Percentiles rank a stretch among this genome's conserved stretches.
phyloP scores from a whole-genome alignment of 2,888 invertebrate species.

The Lasioglossum zephyrum region DNA sequence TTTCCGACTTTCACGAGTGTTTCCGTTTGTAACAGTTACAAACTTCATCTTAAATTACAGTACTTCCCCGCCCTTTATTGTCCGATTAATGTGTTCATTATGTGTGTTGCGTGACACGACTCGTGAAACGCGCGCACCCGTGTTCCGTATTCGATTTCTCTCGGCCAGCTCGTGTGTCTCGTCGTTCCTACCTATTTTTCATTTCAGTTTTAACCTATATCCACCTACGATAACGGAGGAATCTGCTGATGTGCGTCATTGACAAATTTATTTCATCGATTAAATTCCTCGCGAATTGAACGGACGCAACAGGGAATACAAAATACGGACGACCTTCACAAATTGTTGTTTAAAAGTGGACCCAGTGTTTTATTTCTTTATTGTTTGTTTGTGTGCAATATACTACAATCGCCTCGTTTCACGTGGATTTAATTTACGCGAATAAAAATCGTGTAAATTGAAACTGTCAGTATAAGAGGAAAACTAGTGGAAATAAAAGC shows the following conservation, averaged over 20 bases:
- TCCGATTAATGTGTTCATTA: slow-evolving; percentile 45
- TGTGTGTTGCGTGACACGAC: slow-evolving; percentile 35
- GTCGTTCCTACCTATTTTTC: slow-evolving; percentile 3
- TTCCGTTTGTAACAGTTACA: slow-evolving; percentile 7
- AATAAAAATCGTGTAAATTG: no score
- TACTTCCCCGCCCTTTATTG: slow-evolving; percentile 29
- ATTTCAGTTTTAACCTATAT: not conserved
- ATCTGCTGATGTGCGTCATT: not conserved
- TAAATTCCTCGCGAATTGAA: not conserved
- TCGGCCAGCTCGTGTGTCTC: not conserved
- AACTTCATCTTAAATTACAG: slow-evolving; percentile 11
- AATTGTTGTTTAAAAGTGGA: not conserved
- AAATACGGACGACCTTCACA: not conserved
- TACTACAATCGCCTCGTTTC: no score
- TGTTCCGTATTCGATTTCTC: slow-evolving; percentile 27
- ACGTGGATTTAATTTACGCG: no score
- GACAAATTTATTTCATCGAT: not conserved
- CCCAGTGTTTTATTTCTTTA: no score
- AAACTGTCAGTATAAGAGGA: no score
- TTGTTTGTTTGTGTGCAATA: no score
- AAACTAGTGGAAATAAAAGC: no score
- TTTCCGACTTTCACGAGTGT: not conserved
- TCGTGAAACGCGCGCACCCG: not conserved
- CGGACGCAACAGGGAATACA: not conserved
- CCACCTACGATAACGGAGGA: not conserved